These are phyloP conservation scores for Butastur rufipennis DNA, from an alignment of 2,113 vertebrate genomes.

Conservation along the genomic window DNA sequence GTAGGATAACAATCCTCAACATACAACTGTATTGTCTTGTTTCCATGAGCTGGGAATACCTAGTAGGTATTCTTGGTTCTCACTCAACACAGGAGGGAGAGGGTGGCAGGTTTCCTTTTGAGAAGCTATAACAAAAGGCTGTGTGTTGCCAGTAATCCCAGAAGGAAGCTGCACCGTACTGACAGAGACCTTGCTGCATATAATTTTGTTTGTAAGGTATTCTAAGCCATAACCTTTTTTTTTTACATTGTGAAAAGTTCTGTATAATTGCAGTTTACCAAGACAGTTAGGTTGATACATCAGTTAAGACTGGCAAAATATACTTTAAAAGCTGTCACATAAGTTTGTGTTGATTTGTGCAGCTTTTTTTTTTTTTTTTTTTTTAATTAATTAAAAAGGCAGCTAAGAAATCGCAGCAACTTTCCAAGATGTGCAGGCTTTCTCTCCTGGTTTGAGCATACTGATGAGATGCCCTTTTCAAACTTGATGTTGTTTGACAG, in stretches of 20 bases:
- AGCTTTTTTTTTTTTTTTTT: too few relatives aligned
- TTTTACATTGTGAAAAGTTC: neutral
- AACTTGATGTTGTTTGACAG: neutral
- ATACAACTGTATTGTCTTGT: neutral
- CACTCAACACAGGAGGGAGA: neutral
- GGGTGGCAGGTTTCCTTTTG: neutral
- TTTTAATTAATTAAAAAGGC: neutral
- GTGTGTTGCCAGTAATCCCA: neutral
- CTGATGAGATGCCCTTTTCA: neutral
- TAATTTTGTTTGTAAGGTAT: neutral
- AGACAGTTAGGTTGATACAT: rapidly evolving
- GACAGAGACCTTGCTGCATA: neutral
- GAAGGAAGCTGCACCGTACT: neutral
- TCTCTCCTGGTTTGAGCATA: neutral
- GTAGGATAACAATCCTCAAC: neutral
- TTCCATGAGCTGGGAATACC: neutral
- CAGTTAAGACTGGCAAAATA: neutral
- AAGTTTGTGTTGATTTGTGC: neutral
- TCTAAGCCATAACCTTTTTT: neutral
- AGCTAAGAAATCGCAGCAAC: neutral
- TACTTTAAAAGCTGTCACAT: neutral
- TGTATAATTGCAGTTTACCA: neutral
- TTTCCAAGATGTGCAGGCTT: neutral
- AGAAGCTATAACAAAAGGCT: neutral
- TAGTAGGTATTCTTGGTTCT: neutral